Conservation (phyloP, 2,888 invertebrate genomes). For the Drosophila rubida region DNA sequence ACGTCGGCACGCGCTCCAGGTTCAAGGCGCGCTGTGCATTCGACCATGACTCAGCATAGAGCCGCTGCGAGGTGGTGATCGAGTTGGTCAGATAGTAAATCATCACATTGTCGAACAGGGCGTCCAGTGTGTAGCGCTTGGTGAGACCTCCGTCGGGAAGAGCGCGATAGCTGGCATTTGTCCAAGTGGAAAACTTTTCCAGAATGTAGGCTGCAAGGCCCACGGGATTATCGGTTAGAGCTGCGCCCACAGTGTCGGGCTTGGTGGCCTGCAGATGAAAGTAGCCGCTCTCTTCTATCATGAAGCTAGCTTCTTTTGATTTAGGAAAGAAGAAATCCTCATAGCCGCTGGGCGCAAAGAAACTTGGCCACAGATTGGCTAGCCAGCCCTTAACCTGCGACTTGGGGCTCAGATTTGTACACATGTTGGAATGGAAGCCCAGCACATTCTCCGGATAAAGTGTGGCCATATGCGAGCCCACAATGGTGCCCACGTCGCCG, state of each 20-base stretch:
- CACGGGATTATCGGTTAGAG: slow-evolving; percentile 87
- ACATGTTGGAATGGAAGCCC: slow-evolving; percentile 88
- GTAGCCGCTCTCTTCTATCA: slow-evolving; percentile 86
- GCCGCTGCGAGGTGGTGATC: slow-evolving; percentile 89
- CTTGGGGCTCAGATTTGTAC: slow-evolving; percentile 80
- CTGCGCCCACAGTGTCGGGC: slow-evolving; percentile 92
- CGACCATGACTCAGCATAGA: slow-evolving; percentile 88
- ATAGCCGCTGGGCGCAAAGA: slow-evolving; percentile 86
- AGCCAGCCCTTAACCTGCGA: slow-evolving; percentile 84
- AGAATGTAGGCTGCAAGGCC: slow-evolving; percentile 95
- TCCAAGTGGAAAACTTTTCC: slow-evolving; percentile 93
- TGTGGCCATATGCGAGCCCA: slow-evolving; percentile 87
- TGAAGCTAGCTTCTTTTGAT: slow-evolving; percentile 58
- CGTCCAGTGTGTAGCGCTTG: slow-evolving; percentile 86
- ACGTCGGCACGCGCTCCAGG: slow-evolving; percentile 86
- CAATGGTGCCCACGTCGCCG: slow-evolving; percentile 92
- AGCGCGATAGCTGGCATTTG: slow-evolving; percentile 86
- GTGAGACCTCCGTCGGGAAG: slow-evolving; percentile 89
- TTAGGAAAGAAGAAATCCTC: slow-evolving; percentile 86
- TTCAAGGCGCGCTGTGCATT: slow-evolving; percentile 55
- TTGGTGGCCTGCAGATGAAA: slow-evolving; percentile 94
- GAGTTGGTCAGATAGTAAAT: slow-evolving; percentile 91
- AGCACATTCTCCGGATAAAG: slow-evolving; percentile 88
- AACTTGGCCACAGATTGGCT: slow-evolving; percentile 86
- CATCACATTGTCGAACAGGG: slow-evolving; percentile 90